Evolutionary conservation across 1,140 invertebrate genomes (phyloP).

Genomic region (Micrasema longulum): DNA sequence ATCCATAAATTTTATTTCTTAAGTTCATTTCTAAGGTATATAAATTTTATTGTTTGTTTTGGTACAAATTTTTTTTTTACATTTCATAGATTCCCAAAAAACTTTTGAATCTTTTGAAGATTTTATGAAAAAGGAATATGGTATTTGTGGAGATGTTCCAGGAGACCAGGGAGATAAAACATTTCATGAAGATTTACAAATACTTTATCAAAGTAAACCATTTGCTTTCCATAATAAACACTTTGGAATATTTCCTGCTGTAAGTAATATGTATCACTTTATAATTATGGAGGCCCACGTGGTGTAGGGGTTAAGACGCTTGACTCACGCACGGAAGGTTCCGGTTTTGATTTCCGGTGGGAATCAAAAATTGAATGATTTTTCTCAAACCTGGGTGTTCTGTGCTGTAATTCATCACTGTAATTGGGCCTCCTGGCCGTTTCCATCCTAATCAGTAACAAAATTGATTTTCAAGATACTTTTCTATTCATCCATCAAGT

Average conservation of each 20-base stretch:
- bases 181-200: conserved; percentile 11
- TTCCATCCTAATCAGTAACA: no score
- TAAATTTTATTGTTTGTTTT: no score
- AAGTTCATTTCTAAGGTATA: not conserved
- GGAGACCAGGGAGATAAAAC: conserved; percentile 1
- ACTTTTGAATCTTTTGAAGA: conserved; percentile 23
- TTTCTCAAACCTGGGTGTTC: no score
- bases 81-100: conserved; percentile 18
- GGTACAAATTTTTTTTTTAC: not conserved
- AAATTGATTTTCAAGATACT: no score
- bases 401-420: no score
- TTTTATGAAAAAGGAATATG: conserved; percentile 22
- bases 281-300: no score
- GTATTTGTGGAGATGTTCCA: not conserved
- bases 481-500: no score
- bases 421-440: no score
- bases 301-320: no score
- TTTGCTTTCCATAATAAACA: conserved; percentile 9
- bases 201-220: conserved; percentile 6
- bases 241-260: conserved; percentile 24
- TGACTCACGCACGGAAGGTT: no score
- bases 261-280: conserved; percentile 14
- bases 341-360: no score
- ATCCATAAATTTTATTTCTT: not conserved
- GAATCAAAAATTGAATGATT: no score